Evolutionary conservation across 1,140 invertebrate genomes (phyloP).

Genomic region (Neomicropteryx cornuta): DNA sequence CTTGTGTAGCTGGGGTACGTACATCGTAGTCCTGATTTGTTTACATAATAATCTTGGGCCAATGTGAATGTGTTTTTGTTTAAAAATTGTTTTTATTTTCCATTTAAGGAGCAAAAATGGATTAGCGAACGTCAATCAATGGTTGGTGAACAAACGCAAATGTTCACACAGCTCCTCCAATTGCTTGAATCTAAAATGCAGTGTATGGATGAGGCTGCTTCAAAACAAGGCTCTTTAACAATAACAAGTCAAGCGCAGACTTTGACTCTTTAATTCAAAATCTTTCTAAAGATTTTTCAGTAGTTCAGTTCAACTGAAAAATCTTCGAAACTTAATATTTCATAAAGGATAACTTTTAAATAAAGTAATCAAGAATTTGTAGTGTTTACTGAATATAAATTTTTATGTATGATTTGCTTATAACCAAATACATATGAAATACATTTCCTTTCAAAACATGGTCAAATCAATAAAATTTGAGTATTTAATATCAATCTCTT

Average conservation of each 20-base stretch:
- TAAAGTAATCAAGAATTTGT: too few relatives aligned
- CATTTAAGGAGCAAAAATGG: constrained; percentile 31
- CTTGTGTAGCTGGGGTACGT: neutral
- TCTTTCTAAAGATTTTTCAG: too few relatives aligned
- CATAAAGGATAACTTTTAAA: too few relatives aligned
- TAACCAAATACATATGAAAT: too few relatives aligned
- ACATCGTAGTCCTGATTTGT: neutral
- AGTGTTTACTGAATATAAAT: too few relatives aligned
- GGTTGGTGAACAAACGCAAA: constrained; percentile 31
- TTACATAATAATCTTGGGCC: neutral
- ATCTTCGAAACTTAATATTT: too few relatives aligned
- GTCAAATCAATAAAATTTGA: too few relatives aligned
- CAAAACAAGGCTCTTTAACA: constrained; percentile 31
- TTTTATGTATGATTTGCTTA: too few relatives aligned
- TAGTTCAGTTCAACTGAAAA: too few relatives aligned
- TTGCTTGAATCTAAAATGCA: constrained; percentile 32
- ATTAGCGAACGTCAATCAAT: constrained; percentile 33
- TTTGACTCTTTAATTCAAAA: constrained; percentile 27
- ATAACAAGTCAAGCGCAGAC: constrained; percentile 39
- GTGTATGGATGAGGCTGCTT: constrained; percentile 24
- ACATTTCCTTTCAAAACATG: too few relatives aligned
- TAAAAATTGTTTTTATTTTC: neutral
- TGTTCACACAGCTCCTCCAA: constrained; percentile 31
- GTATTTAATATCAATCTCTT: too few relatives aligned
- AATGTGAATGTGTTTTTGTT: neutral